phyloP scores from a whole-genome alignment of 1,140 invertebrate genomes.

The Gonatopus flavifemur region DNA sequence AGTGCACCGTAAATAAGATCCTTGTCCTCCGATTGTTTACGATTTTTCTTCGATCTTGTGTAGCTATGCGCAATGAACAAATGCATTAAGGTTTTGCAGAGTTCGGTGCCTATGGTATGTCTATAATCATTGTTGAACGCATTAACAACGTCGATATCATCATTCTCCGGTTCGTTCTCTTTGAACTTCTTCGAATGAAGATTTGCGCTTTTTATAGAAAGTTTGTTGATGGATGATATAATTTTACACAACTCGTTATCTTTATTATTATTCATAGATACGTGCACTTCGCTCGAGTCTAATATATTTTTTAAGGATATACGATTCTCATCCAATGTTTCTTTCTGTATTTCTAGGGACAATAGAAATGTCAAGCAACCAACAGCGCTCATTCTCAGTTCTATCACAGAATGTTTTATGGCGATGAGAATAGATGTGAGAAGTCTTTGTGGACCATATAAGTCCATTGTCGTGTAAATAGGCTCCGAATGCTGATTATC shows the following conservation, averaged over 20 bases:
- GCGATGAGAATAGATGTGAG: conserved; percentile 48
- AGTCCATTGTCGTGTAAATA: conserved; percentile 43
- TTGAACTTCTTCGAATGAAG: conserved; percentile 12
- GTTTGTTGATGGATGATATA: conserved; percentile 32
- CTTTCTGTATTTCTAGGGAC: conserved; percentile 43
- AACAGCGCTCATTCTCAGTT: conserved; percentile 42
- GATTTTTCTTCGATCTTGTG: conserved; percentile 38
- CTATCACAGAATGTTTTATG: conserved; percentile 34
- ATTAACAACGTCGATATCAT: background rate
- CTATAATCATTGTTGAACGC: conserved; percentile 9
- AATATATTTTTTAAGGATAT: conserved; percentile 25
- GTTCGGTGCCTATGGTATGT: conserved; percentile 44
- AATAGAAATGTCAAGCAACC: conserved; percentile 42
- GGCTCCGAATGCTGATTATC: conserved; percentile 45
- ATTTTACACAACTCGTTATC: conserved; percentile 20
- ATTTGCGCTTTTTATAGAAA: conserved; percentile 27
- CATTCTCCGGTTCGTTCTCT: conserved; percentile 3
- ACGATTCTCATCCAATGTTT: conserved; percentile 26
- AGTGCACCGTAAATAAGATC: conserved; percentile 50
- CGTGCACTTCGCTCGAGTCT: conserved; percentile 20
- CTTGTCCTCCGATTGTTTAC: conserved; percentile 42
- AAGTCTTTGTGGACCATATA: conserved; percentile 40
- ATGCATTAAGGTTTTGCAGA: conserved; percentile 54
- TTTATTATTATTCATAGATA: conserved; percentile 4
- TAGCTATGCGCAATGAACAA: conserved; percentile 55